Evolutionary conservation across 2,888 invertebrate species (phyloP).

Genomic region (Lypha dubia): DNA sequence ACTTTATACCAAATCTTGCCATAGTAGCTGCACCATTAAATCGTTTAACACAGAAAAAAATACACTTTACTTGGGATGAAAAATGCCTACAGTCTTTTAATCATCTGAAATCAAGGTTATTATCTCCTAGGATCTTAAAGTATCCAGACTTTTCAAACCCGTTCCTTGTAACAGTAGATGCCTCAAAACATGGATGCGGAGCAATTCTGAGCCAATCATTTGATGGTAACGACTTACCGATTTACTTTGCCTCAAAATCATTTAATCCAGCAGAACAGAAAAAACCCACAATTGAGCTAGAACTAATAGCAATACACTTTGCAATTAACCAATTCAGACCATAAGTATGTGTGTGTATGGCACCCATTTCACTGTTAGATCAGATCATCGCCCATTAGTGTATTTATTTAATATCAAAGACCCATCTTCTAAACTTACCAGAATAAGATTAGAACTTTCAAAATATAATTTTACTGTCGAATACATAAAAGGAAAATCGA

Average conservation of each 20-base stretch:
- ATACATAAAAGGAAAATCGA: too few relatives aligned
- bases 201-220: conserved; percentile 46
- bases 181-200: conserved; percentile 50
- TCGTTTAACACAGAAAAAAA: not conserved
- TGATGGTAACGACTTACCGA: conserved; percentile 20
- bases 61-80: not conserved
- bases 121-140: conserved; percentile 39
- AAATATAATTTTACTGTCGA: too few relatives aligned
- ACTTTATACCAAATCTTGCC: not conserved
- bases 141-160: conserved; percentile 34
- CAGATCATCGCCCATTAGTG: not conserved
- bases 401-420: too few relatives aligned
- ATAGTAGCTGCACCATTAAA: conserved; percentile 1
- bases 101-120: not conserved
- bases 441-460: too few relatives aligned
- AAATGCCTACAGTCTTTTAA: not conserved
- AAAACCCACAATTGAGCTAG: conserved; percentile 40
- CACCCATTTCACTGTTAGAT: conserved; percentile 69
- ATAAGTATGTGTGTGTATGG: conserved; percentile 66
- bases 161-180: conserved; percentile 55
- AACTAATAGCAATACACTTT: conserved; percentile 46
- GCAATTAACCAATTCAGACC: conserved; percentile 70
- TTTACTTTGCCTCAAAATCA: conserved; percentile 20
- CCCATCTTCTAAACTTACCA: too few relatives aligned
- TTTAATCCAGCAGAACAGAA: conserved; percentile 44